Evolutionary conservation across 2,113 vertebrate species (phyloP).

Genomic region (Rhadina sibilatrix): DNA sequence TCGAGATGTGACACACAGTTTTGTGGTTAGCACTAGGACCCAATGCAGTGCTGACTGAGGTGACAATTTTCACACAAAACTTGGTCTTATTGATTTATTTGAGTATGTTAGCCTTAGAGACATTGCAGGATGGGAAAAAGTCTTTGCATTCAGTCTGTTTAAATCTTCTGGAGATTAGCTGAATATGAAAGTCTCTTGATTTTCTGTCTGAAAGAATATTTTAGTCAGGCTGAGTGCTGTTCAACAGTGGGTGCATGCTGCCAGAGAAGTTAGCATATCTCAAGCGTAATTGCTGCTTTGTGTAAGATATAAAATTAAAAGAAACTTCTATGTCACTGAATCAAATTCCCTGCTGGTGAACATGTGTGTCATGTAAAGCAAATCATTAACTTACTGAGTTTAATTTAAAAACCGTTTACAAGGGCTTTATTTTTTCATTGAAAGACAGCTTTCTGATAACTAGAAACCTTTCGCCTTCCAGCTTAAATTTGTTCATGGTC

Average conservation of each 20-base stretch:
- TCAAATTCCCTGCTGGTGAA: background rate
- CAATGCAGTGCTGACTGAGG: background rate
- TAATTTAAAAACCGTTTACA: background rate
- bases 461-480: constrained; percentile 3
- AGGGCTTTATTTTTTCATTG: background rate
- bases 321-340: background rate
- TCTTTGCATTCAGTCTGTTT: background rate
- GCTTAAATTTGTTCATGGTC: constrained; percentile 51
- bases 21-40: background rate
- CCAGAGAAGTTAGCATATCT: background rate
- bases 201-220: background rate
- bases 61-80: background rate
- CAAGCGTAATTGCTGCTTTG: background rate
- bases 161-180: background rate
- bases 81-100: background rate
- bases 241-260: background rate
- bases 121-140: background rate
- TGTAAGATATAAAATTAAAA: background rate
- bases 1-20: background rate
- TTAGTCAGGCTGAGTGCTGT: background rate
- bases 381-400: background rate
- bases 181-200: background rate
- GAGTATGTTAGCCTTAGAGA: background rate
- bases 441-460: constrained; percentile 25
- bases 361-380: background rate